A percentile compares a stretch with the other conserved stretches of the same genome.
Evolutionary conservation across 2,113 vertebrate species (phyloP).

Genomic region (Xenus cinereus): DNA sequence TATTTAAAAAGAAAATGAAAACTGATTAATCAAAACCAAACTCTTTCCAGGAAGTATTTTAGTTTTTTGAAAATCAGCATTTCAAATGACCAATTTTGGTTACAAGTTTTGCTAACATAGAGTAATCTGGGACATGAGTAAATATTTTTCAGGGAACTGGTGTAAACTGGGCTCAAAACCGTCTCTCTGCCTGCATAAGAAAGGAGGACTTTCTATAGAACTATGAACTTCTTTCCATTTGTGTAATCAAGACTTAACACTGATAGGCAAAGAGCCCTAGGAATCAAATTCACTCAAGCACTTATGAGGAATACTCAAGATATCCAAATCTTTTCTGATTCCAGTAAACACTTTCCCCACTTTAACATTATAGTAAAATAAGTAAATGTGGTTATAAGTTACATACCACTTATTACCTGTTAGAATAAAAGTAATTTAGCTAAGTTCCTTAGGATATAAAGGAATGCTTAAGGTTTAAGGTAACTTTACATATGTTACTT

Average conservation of each 20-base stretch:
- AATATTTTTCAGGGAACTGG: neutral
- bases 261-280: neutral
- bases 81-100: neutral
- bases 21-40: neutral
- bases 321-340: neutral
- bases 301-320: neutral
- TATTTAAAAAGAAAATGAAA: neutral
- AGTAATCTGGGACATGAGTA: neutral
- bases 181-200: neutral
- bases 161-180: neutral
- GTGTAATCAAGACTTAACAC: neutral
- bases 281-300: neutral
- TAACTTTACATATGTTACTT: neutral
- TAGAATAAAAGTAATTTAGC: neutral
- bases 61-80: neutral
- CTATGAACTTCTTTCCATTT: neutral
- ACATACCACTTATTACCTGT: neutral
- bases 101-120: neutral
- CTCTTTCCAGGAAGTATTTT: neutral
- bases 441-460: neutral
- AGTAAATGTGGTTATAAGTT: neutral
- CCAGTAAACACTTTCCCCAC: neutral
- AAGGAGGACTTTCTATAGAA: neutral
- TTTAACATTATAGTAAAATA: neutral
- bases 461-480: neutral